Evolutionary conservation across 2,888 invertebrate genomes (phyloP), one percentile per base, ranked within the genome.

Genomic region (Acronicta aceris): DNA sequence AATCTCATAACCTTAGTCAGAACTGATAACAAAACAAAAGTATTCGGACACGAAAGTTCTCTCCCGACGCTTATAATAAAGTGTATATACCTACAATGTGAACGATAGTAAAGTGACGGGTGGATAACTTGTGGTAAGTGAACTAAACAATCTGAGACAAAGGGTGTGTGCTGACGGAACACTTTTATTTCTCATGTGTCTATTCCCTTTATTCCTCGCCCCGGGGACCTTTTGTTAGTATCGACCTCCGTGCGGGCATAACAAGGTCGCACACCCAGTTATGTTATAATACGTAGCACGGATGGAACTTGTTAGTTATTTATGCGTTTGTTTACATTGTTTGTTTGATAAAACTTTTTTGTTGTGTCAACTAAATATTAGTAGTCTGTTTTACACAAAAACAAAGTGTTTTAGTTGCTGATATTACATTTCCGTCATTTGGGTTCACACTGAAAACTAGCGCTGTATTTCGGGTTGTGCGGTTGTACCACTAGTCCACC

Each of bases 231-330:
- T 40, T 42, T 55, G 65, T 64, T 38, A 15, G 47, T 21, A 45
- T 27, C 51, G 47, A 43, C 48, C 51, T 41, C 9, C 16, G 21
- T 30, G 48, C 43, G 10, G 16, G 13, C 13, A 36, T 21, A 51
- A 15, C 61, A 40, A 55, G 42, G 45, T 52, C 50, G 21, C 38
- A 9, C n/a, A 1, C 15, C 38, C 46, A 43, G 61, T 48, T 15
- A 55, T 30, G 16, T 17, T 48, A 21, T 30, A 47, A 21, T n/a
- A 30, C 36, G 15, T 40, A 43, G 42, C 27, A 45, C 61, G 51
- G 15, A 59, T 58, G 15, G 40, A 21, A 46, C 54, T 45, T 40
- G 53, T 73, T 67, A 67, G 17, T 60, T 73, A 73, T 69, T 73
- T 46, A 72, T 45, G 54, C 40, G 7, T 0, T 43, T 15, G 43